Evolutionary conservation across 2,888 invertebrate species (phyloP), one percentile per base, ranked within the genome.

Genomic region (Cephus rjabovi): DNA sequence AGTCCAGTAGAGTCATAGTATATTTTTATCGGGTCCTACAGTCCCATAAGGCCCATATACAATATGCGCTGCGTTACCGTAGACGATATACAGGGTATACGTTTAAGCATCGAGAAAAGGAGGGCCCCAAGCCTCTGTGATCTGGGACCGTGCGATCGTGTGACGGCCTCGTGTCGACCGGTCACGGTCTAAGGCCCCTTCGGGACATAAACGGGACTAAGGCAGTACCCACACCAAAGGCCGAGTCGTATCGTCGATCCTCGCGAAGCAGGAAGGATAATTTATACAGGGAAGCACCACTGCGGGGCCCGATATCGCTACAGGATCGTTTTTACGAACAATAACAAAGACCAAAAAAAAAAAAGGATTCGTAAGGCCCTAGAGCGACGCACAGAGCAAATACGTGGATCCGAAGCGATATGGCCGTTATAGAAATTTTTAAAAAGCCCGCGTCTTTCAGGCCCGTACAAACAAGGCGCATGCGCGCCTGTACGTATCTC

Each of bases 121-220:
- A 83, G 81, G 77, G 71, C 12, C 12, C 12, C 33, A 11, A 56
- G 56, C 74, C 77, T 78, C 75, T 79, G 79, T 81, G 84, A 85
- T 80, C 85, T 79, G 80, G 79, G 79, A 85, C 81, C 84, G 79
- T 84, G 85, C 83, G 82, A 85, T 84, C 85, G 85, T 85, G 81
- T 85, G 85, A 85, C 84, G 81, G 79, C 77, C 79, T 75, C 82
- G 85, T 74, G 85, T 85, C 82, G 84, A 81, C 84, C 76, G 84
- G 84, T 85, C 84, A 85, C 83, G 83, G 81, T 84, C 82, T 79
- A 75, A 84, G 83, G 79, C 79, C 81, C 84, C 79, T 75, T 77
- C 79, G 73, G 76, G 79, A 84, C 78, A 31, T 79, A 80, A 56
- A 68, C 77, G 80, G 79, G 80, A 78, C 77, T 85, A 84, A 81